Evolutionary conservation across 2,888 invertebrate genomes (phyloP).

Genomic region (Xylota segnis): DNA sequence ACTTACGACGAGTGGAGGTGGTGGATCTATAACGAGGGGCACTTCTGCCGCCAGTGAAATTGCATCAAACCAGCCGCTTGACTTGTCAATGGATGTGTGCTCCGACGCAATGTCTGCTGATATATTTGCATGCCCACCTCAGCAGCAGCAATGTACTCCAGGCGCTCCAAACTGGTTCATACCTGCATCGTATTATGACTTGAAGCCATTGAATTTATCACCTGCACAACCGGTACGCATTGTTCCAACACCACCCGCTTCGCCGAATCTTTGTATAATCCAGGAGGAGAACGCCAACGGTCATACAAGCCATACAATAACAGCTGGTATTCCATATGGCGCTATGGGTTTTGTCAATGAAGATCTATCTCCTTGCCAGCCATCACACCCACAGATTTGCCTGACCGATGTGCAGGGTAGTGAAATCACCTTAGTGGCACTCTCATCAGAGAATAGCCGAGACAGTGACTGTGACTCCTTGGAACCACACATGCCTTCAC

Average conservation of each 20-base stretch:
- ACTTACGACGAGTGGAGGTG: slow-evolving; percentile 88
- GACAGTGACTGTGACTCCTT: slow-evolving; percentile 89
- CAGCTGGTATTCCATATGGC: slow-evolving; percentile 81
- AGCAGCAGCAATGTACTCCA: slow-evolving; percentile 36
- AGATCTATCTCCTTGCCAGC: slow-evolving; percentile 78
- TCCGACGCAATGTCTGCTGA: slow-evolving; percentile 69
- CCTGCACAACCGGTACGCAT: slow-evolving; percentile 84
- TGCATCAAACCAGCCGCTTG: slow-evolving; percentile 83
- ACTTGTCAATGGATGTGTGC: slow-evolving; percentile 84
- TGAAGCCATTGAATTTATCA: slow-evolving; percentile 84
- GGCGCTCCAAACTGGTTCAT: slow-evolving; percentile 81
- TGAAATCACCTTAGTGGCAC: slow-evolving; percentile 91
- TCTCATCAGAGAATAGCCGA: slow-evolving; percentile 90
- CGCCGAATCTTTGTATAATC: slow-evolving; percentile 89
- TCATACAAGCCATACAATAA: slow-evolving; percentile 82
- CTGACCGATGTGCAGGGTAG: slow-evolving; percentile 96
- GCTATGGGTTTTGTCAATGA: slow-evolving; percentile 81
- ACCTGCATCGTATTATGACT: slow-evolving; percentile 82
- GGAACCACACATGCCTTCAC: slow-evolving; percentile 85
- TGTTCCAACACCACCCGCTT: slow-evolving; percentile 84
- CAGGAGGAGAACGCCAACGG: slow-evolving; percentile 89
- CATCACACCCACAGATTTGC: slow-evolving; percentile 93
- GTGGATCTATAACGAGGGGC: slow-evolving; percentile 90
- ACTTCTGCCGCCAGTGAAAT: slow-evolving; percentile 86
- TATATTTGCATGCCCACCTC: slow-evolving; percentile 73